phyloP scores from a whole-genome alignment of 2,797 vertebrate species.

The Malacoraja senta region DNA sequence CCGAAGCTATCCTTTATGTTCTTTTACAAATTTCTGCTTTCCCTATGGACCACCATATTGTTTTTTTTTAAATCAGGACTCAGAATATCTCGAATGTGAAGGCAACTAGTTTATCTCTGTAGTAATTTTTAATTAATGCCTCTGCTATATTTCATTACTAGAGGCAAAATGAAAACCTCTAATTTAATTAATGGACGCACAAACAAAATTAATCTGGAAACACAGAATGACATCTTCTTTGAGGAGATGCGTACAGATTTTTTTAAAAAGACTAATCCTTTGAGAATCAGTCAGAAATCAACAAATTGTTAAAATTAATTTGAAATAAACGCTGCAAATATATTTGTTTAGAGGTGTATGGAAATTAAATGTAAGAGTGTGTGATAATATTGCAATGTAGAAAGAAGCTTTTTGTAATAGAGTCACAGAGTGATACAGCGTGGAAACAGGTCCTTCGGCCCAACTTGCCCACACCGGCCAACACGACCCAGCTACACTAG shows the following conservation, averaged over 20 bases:
- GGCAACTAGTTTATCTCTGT: background rate
- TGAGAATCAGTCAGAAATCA: background rate
- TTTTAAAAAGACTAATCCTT: background rate
- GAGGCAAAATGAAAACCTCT: background rate
- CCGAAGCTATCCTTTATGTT: background rate
- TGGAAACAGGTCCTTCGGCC: no score
- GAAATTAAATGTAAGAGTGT: background rate
- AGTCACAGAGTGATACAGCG: no score
- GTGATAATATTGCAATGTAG: background rate
- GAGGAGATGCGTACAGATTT: background rate
- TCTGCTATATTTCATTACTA: background rate
- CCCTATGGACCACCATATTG: background rate
- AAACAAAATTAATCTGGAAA: constrained; percentile 7
- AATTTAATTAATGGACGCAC: background rate
- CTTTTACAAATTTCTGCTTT: background rate
- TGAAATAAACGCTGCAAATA: background rate
- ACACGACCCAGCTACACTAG: no score
- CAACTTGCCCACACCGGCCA: no score
- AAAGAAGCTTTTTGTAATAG: background rate
- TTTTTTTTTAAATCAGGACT: background rate
- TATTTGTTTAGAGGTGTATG: background rate
- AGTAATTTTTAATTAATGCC: background rate
- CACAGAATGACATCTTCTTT: background rate
- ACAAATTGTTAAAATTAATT: background rate
- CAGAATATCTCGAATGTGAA: background rate